Evolutionary conservation across 1,140 invertebrate genomes (phyloP).

Genomic region (Trinorchestia longiramus): DNA sequence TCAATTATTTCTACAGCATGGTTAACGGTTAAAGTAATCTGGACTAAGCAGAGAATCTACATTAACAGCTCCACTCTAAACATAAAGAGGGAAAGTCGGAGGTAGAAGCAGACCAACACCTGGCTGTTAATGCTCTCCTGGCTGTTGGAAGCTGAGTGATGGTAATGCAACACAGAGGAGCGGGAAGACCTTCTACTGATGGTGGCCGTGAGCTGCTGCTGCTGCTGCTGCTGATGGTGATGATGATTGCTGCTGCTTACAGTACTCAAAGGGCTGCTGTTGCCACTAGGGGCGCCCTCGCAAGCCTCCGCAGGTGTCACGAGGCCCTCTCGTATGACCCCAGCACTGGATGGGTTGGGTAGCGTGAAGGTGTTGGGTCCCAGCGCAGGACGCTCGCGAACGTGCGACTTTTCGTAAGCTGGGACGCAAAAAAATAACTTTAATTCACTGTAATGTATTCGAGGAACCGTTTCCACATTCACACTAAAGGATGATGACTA

Average conservation of each 20-base stretch:
- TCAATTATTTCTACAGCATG: too few relatives aligned
- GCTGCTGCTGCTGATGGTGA: neutral
- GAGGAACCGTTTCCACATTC: too few relatives aligned
- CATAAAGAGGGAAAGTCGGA: neutral
- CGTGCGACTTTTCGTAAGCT: constrained; percentile 46
- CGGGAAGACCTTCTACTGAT: constrained; percentile 65
- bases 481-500: too few relatives aligned
- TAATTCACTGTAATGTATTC: neutral
- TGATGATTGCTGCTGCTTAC: neutral
- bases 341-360: neutral
- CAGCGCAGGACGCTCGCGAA: constrained; percentile 25
- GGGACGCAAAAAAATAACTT: neutral
- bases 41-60: neutral
- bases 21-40: too few relatives aligned
- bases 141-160: constrained; percentile 64
- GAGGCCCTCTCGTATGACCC: neutral
- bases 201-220: constrained; percentile 60
- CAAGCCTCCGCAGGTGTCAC: neutral
- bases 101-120: constrained; percentile 17
- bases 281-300: neutral
- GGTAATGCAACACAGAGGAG: constrained; percentile 64
- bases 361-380: constrained; percentile 37
- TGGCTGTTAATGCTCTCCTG: constrained; percentile 64
- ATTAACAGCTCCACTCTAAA: neutral
- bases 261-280: constrained; percentile 24